Percentiles rank a stretch among this genome's conserved stretches.
phyloP scores from a whole-genome alignment of 2,888 invertebrate genomes.

The Scelioninae gen. 2 region DNA sequence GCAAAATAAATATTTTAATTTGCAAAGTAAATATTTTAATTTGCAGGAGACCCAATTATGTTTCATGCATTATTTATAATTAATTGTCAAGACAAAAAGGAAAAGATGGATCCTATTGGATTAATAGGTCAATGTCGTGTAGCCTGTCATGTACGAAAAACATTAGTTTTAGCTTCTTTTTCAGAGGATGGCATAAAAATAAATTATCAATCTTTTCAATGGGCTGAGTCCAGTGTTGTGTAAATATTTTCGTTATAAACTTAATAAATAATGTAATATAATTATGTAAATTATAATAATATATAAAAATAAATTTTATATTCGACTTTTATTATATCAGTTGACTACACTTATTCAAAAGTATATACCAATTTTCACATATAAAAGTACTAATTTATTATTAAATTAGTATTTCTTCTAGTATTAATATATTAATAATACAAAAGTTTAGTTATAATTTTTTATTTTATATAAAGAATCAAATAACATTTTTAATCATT shows the following conservation, averaged over 20 bases:
- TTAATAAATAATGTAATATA: slow-evolving; percentile 24
- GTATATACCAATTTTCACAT: no score
- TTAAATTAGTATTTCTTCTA: no score
- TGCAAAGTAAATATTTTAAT: no score
- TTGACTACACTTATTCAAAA: no score
- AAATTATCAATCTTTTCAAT: slow-evolving; percentile 72
- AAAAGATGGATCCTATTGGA: slow-evolving; percentile 70
- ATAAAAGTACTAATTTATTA: no score
- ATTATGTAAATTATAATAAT: slow-evolving; percentile 34
- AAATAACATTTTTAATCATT: no score
- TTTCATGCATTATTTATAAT: slow-evolving; percentile 89
- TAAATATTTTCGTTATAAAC: slow-evolving; percentile 18
- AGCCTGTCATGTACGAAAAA: slow-evolving; percentile 71
- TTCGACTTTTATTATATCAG: no score
- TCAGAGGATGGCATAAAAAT: slow-evolving; percentile 64
- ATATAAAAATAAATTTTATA: slow-evolving; percentile 7
- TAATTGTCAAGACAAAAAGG: slow-evolving; percentile 78
- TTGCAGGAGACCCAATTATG: slow-evolving; percentile 85
- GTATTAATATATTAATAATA: no score
- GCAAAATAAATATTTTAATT: no score
- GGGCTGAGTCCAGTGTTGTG: slow-evolving; percentile 68
- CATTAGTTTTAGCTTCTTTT: slow-evolving; percentile 69
- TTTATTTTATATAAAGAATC: no score
- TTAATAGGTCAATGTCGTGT: slow-evolving; percentile 69
- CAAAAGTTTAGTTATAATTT: no score